Conservation (phyloP, 2,797 vertebrate species). For the Melanotaenia nigrans region DNA sequence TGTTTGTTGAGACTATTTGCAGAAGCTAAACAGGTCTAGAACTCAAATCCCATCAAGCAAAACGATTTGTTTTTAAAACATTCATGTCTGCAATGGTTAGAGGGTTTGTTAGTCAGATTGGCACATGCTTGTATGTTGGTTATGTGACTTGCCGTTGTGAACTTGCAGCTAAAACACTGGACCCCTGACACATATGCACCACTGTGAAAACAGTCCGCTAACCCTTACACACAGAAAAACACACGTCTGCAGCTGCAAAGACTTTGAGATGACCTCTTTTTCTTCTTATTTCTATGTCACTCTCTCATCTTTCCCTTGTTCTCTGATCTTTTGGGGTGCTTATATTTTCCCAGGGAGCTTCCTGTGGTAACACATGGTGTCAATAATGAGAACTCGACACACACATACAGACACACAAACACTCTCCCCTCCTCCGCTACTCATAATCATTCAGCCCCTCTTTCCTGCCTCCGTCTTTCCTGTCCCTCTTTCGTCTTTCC, state of each 20-base stretch:
- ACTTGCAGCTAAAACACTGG: constrained; percentile 45
- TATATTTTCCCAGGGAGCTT: constrained; percentile 73
- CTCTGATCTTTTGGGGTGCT: constrained; percentile 71
- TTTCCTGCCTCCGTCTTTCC: constrained; percentile 37
- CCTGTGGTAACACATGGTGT: constrained; percentile 81
- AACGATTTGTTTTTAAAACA: constrained; percentile 25
- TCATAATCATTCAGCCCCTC: constrained; percentile 50
- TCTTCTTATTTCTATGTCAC: constrained; percentile 42
- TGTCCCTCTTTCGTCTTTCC: constrained; percentile 22
- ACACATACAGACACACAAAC: constrained; percentile 33
- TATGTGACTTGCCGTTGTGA: constrained; percentile 48
- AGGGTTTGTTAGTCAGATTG: constrained; percentile 9
- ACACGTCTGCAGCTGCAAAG: constrained; percentile 65
- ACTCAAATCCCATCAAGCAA: constrained; percentile 1
- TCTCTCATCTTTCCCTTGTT: constrained; percentile 45
- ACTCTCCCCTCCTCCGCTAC: constrained; percentile 55
- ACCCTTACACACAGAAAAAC: constrained; percentile 42
- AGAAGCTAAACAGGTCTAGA: background rate
- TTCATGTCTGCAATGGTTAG: constrained; percentile 9
- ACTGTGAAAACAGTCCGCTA: constrained; percentile 58
- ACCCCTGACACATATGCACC: constrained; percentile 64
- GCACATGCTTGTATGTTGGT: constrained; percentile 1
- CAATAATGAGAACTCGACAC: constrained; percentile 70
- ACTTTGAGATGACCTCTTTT: constrained; percentile 52
- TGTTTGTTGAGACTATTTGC: background rate